Base-by-base conservation (phyloP, 2,888 invertebrate genomes). In the Apantesis nais region DNA sequence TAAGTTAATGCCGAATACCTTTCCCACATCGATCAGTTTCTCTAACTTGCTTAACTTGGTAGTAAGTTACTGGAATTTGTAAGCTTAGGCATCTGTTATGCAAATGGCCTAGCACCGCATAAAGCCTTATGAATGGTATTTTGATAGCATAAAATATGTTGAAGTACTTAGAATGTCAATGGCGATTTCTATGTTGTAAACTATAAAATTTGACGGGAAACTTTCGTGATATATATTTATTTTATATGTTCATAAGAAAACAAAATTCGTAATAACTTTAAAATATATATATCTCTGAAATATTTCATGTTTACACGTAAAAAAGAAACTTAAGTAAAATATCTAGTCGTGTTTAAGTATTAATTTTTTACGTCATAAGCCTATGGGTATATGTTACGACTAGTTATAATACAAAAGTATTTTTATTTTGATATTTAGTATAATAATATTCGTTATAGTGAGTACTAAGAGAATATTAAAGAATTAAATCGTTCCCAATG, bases 1-100 rank as follows among this genome's bases (percentile, higher is more conserved):
- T 58, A 58, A 58, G 58, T 29, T 58, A 29, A 58, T 29, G 29
- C 58, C 16, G 71, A 77, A 74, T 79, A 77, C 72, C 71, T 44
- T 63, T 37, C 68, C 62, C 66, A 71, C 82, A 74, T 77, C 70
- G 71, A 78, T 79, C 80, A 82, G 71, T 63, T 68, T 77, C 72
- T 62, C 31, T 41, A 77, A 77, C 67, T 77, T 73, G 62, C 62
- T 19, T 25, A 62, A 66, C 69, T 62, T 68, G 68, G 64, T 72
- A 3, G 60, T 55, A 77, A 81, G 68, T 81, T 79, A 39, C 12
- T 37, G 19, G 73, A 78, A 76, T 76, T 76, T 69, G 73, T 73
- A 76, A 81, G 52, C 67, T 44, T n/a, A 67, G 60, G 60, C 61
- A 69, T 61, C 68, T 62, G 66, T 60, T 69, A 70, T 39, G n/a